Percentiles rank a stretch among this genome's conserved stretches.
phyloP scores from a whole-genome alignment of 2,888 invertebrate genomes.

The Spisula solida region DNA sequence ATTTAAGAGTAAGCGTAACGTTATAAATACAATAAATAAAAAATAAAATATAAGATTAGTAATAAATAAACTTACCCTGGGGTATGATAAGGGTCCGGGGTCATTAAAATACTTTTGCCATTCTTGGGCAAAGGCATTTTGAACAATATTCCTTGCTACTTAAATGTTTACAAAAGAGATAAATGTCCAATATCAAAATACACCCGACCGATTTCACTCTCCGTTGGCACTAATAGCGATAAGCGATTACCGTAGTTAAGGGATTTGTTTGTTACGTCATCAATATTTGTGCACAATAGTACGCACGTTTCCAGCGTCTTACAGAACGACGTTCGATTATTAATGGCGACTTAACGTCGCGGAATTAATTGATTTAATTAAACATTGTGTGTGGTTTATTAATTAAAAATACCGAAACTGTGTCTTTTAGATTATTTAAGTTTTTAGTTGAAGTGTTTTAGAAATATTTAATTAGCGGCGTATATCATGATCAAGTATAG shows the following conservation, averaged over 20 bases:
- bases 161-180: slow-evolving; percentile 29
- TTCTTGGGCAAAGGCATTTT: slow-evolving; percentile 76
- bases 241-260: slow-evolving; percentile 76
- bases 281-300: slow-evolving; percentile 61
- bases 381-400: background rate
- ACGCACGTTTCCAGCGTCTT: slow-evolving; percentile 55
- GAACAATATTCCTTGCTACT: slow-evolving; percentile 19
- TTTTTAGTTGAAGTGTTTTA: background rate
- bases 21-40: slow-evolving; percentile 1
- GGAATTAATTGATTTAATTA: background rate
- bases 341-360: slow-evolving; percentile 17
- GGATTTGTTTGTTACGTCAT: slow-evolving; percentile 77
- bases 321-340: background rate
- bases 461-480: too few relatives aligned
- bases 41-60: slow-evolving; percentile 30
- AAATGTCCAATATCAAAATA: slow-evolving; percentile 39
- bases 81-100: slow-evolving; percentile 83
- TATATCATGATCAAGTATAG: too few relatives aligned
- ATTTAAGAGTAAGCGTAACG: too few relatives aligned
- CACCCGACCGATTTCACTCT: slow-evolving; percentile 39
- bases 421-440: background rate
- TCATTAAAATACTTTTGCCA: slow-evolving; percentile 82
- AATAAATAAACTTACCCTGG: slow-evolving; percentile 80
- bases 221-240: slow-evolving; percentile 36
- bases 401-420: background rate